Percentiles rank a stretch among this genome's conserved stretches.
phyloP scores from a whole-genome alignment of 1,140 invertebrate species.

The Aricia agestis region DNA sequence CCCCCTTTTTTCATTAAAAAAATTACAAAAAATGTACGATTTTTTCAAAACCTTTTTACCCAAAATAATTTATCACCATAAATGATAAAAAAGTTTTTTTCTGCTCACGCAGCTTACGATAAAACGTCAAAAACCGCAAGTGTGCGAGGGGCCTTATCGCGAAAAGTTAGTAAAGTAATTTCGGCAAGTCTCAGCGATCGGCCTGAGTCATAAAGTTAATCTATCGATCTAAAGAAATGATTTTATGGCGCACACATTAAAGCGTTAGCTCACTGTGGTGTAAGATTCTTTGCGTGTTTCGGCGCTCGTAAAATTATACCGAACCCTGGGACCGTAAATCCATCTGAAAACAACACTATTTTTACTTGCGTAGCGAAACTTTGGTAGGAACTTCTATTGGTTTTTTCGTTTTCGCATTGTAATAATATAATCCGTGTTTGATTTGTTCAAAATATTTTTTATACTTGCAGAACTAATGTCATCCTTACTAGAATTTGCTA shows the following conservation, averaged over 20 bases:
- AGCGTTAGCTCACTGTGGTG: constrained; percentile 32
- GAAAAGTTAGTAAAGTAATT: neutral
- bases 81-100: neutral
- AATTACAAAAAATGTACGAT: too few species aligned
- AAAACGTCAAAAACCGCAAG: neutral
- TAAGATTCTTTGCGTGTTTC: constrained; percentile 41
- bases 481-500: too few species aligned
- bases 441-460: too few species aligned
- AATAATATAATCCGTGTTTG: neutral
- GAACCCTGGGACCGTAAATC: constrained; percentile 28
- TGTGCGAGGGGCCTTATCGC: neutral
- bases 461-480: too few species aligned
- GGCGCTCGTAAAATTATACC: constrained; percentile 42
- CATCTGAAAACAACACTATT: constrained; percentile 26
- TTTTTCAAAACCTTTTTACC: too few species aligned
- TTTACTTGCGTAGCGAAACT: constrained; percentile 13
- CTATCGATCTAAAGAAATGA: constrained; percentile 28
- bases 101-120: neutral
- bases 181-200: neutral
- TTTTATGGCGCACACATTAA: constrained; percentile 34
- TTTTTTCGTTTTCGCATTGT: neutral
- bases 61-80: too few species aligned
- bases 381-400: neutral
- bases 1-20: too few species aligned
- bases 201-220: constrained; percentile 19